These are phyloP conservation scores for Neuroterus valhalla DNA, from an alignment of 1,140 invertebrate species.

Conservation along the genomic window DNA sequence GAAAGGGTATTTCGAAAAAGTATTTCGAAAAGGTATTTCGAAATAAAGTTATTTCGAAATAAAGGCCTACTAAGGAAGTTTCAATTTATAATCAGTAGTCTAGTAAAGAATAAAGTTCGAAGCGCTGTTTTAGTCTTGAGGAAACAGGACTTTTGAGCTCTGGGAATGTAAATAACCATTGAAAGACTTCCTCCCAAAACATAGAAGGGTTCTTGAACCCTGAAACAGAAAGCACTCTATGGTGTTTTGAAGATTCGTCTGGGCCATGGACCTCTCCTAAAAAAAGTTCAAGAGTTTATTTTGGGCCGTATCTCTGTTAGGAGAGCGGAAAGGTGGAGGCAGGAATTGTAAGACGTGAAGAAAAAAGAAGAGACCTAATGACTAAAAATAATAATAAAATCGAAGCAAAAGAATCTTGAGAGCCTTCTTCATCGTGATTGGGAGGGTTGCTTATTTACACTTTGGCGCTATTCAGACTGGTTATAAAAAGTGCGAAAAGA, in stretches of 20 bases:
- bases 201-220: conserved; percentile 7
- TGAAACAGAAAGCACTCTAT: not conserved
- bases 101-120: too few relatives aligned
- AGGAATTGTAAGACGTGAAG: conserved; percentile 6
- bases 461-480: not conserved
- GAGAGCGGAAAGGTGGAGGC: not conserved
- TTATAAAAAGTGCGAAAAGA: conserved; percentile 15
- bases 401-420: conserved; percentile 10
- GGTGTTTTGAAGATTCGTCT: not conserved
- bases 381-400: conserved; percentile 25
- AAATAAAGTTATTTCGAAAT: too few relatives aligned
- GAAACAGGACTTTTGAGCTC: too few relatives aligned
- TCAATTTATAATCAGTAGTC: too few relatives aligned
- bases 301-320: conserved; percentile 7
- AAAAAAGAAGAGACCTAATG: conserved; percentile 11
- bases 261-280: not conserved
- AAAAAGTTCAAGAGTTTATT: conserved; percentile 12
- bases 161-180: not conserved
- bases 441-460: conserved; percentile 26
- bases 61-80: too few relatives aligned
- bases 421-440: conserved; percentile 6
- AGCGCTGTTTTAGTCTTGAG: too few relatives aligned
- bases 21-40: too few relatives aligned
- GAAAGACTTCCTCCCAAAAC: not conserved
- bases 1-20: too few relatives aligned